A percentile compares a stretch with the other conserved stretches of the same genome.
These are phyloP conservation scores for Dicerorhinus sumatrensis DNA, from an alignment of 2,113 vertebrate genomes.

Conservation along the genomic window DNA sequence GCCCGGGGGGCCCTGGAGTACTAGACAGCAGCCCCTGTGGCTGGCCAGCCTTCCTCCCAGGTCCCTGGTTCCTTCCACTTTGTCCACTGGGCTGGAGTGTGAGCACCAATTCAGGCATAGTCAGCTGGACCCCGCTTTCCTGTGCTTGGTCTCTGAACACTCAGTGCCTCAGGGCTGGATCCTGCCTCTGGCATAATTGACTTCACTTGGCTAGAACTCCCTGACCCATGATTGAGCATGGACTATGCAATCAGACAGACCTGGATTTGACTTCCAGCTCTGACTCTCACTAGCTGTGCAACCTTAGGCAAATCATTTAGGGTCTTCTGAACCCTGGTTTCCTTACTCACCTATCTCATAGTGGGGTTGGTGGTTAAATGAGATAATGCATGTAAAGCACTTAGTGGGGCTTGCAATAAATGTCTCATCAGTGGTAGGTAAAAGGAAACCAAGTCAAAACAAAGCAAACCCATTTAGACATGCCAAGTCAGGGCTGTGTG, in stretches of 20 bases:
- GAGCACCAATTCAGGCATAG: background rate
- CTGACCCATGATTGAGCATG: background rate
- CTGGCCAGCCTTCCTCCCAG: background rate
- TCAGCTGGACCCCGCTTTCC: background rate
- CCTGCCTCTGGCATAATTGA: background rate
- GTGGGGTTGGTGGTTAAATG: background rate
- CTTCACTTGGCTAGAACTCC: background rate
- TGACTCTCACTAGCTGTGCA: background rate
- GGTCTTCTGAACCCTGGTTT: background rate
- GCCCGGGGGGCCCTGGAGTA: no score
- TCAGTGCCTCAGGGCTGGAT: background rate
- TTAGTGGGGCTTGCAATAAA: background rate
- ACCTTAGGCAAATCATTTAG: background rate
- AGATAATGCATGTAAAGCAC: background rate
- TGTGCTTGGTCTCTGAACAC: background rate
- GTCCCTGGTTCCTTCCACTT: background rate
- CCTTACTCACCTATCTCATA: background rate
- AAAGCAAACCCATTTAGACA: background rate
- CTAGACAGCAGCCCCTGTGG: background rate
- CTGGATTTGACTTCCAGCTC: background rate
- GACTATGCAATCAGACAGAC: background rate
- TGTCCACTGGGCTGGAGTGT: background rate
- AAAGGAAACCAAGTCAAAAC: background rate
- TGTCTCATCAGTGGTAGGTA: background rate
- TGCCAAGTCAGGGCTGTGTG: background rate